Conservation (phyloP, 2,888 invertebrate genomes). For the Sthenelais limicola region DNA sequence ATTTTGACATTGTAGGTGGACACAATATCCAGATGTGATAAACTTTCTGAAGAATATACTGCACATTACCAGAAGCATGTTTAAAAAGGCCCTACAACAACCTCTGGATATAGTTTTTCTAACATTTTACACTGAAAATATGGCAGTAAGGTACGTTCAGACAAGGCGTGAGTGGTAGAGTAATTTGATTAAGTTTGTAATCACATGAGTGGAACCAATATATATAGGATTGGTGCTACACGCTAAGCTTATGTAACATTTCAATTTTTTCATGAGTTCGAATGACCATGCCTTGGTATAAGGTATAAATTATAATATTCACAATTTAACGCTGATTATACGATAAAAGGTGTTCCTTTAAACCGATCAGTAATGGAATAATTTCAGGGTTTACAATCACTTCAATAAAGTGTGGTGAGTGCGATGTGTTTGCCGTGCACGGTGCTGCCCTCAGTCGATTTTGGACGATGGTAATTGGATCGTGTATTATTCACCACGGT, state of each 20-base stretch:
- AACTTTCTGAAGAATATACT: conserved; percentile 1
- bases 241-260: no score
- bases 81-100: background rate
- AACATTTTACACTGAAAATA: conserved; percentile 26
- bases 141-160: conserved; percentile 31
- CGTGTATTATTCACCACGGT: conserved; percentile 40
- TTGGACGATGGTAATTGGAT: conserved; percentile 31
- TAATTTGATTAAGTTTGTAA: no score
- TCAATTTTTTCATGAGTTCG: no score
- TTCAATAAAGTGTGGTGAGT: conserved; percentile 14
- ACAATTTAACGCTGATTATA: no score
- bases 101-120: conserved; percentile 43
- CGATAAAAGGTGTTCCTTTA: no score
- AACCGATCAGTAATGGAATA: no score
- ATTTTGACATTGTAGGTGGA: conserved; percentile 15
- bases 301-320: no score
- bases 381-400: conserved; percentile 15
- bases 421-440: conserved; percentile 20
- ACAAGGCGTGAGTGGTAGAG: no score
- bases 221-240: no score
- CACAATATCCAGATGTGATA: conserved; percentile 1
- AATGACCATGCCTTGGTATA: no score
- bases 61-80: conserved; percentile 6
- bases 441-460: conserved; percentile 22
- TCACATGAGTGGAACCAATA: no score